These are phyloP conservation scores for Neuroscelio doddi DNA, from an alignment of 2,888 invertebrate species.

Conservation along the genomic window DNA sequence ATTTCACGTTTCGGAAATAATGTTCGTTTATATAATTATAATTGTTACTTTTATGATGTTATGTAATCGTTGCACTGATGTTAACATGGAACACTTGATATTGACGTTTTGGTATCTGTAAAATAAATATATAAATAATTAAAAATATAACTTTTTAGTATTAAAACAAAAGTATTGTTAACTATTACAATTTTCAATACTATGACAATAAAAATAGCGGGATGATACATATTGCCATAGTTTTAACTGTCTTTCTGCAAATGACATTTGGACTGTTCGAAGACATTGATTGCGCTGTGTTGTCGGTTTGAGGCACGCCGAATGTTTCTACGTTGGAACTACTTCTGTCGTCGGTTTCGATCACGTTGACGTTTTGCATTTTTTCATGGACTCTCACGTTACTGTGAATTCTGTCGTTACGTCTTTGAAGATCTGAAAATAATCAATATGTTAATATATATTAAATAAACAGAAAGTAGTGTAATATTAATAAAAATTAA, in stretches of 20 bases:
- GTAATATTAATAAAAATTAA: not conserved
- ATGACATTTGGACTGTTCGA: slow-evolving; percentile 54
- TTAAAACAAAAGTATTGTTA: slow-evolving; percentile 7
- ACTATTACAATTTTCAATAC: slow-evolving; percentile 42
- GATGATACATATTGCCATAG: slow-evolving; percentile 48
- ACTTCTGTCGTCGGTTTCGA: slow-evolving; percentile 30
- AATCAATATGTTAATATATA: slow-evolving; percentile 1
- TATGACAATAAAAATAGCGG: slow-evolving; percentile 53
- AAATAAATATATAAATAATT: not conserved
- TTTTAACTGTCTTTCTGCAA: slow-evolving; percentile 36
- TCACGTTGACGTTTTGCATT: slow-evolving; percentile 20
- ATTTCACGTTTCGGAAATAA: not conserved
- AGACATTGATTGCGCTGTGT: slow-evolving; percentile 65
- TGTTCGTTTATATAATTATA: slow-evolving; percentile 1
- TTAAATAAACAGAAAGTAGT: not conserved
- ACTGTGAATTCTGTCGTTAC: slow-evolving; percentile 42
- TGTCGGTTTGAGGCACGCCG: slow-evolving; percentile 58
- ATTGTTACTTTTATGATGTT: slow-evolving; percentile 15
- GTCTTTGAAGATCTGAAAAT: slow-evolving; percentile 35
- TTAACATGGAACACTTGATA: not conserved
- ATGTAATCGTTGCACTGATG: slow-evolving; percentile 2
- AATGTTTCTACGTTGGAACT: slow-evolving; percentile 42
- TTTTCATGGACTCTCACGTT: slow-evolving; percentile 34
- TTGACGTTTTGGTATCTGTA: slow-evolving; percentile 11
- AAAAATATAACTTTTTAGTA: not conserved